These are phyloP conservation scores for Artemia sp. DNA, from an alignment of 2,888 invertebrate species.

Conservation along the genomic window DNA sequence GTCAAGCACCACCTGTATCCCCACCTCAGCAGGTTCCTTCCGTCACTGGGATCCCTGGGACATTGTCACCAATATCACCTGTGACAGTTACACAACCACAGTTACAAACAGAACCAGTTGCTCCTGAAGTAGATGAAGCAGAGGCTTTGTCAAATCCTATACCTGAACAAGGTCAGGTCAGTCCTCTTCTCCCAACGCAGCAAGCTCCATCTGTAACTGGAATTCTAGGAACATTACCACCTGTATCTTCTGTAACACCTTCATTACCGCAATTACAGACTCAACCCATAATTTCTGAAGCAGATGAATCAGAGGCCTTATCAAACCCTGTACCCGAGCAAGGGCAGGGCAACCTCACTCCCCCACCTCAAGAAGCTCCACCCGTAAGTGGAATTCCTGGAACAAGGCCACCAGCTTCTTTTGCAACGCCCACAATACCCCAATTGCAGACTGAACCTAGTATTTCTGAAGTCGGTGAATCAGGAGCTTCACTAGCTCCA, in stretches of 20 bases:
- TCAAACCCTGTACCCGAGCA: too few relatives aligned
- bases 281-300: too few relatives aligned
- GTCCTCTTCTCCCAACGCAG: not conserved
- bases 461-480: not conserved
- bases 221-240: conserved; percentile 6
- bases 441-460: not conserved
- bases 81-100: conserved; percentile 20
- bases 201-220: conserved; percentile 10
- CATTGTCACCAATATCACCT: conserved; percentile 22
- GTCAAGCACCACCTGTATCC: not conserved
- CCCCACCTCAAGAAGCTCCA: conserved; percentile 2
- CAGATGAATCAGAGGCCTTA: too few relatives aligned
- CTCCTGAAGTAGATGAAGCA: not conserved
- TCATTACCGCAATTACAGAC: too few relatives aligned
- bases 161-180: not conserved
- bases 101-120: conserved; percentile 4
- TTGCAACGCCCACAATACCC: conserved; percentile 10
- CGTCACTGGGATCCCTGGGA: conserved; percentile 16
- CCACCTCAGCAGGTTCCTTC: conserved; percentile 16
- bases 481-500: not conserved
- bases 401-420: not conserved
- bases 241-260: not conserved
- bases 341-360: too few relatives aligned
- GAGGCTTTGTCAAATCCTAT: not conserved
- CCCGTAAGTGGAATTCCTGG: conserved; percentile 15